Base-by-base conservation (phyloP, 2,113 vertebrate species). In the Burhinus oedicnemus region DNA sequence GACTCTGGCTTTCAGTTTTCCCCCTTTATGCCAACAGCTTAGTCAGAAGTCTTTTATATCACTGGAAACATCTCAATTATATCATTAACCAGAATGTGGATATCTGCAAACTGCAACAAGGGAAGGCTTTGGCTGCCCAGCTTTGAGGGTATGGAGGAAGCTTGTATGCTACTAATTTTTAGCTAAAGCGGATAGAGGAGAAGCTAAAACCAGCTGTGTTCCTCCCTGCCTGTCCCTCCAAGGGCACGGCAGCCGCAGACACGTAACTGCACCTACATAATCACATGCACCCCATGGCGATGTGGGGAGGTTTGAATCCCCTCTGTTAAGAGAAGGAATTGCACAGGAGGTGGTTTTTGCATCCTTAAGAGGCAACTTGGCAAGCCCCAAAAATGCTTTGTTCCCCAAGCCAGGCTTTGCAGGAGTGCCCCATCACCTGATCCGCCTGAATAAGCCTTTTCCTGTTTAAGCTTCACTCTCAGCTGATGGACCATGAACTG, bases 51-150 rank as follows among this genome's bases (percentile, higher is more conserved):
- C 89, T 91, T 95, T 90, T 76, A 91, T 87, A 91, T 87, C 91
- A 76, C 83, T 82, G 80, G 91, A 91, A 95, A 93, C 91, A 94
- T 94, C 96, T 97, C 91, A 95, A 95, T 97, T 95, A 95, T 54
- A 60, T 65, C 79, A 95, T 95, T 95, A 87, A 68, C 74, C 52
- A 76, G 87, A 91, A 75, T 6, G 38, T 23, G 77, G 75, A 5
- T 92, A 90, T 82, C 72, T 78, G 62, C 54, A 87, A 85, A 89
- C 65, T 71, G 66, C 40, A 38, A 55, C 32, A 75, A 52, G 51
- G 36, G 19, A 64, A 92, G 34, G 44, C 20, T 85, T 69, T 57
- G 34, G 52, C 61, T 85, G 81, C 57, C 77, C 57, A 23, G 26
- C 44, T n/a, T 36, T 40, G 66, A 83, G 29, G 32, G 15, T 54